Conservation (phyloP, 2,797 vertebrate genomes). For the Furcifer pardalis region DNA sequence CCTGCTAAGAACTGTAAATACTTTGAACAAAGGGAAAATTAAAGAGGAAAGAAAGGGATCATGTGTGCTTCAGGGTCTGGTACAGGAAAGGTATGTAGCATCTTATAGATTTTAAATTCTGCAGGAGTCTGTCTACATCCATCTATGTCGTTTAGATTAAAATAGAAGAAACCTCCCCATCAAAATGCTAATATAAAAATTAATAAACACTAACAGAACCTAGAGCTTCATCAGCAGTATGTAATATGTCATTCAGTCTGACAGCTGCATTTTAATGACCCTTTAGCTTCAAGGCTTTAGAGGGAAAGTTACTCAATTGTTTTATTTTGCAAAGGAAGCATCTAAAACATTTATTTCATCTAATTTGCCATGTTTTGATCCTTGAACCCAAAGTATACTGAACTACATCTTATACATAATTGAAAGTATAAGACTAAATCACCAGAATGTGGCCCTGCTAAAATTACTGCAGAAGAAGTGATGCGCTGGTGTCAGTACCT, state of each 20-base stretch:
- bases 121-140: slow-evolving; percentile 37
- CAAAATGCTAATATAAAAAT: slow-evolving; percentile 31
- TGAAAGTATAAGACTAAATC: background rate
- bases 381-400: slow-evolving; percentile 9
- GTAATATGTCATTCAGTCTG: slow-evolving; percentile 41
- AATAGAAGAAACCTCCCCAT: slow-evolving; percentile 36
- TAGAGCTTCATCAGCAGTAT: slow-evolving; percentile 50
- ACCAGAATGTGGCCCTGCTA: background rate
- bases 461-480: background rate
- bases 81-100: slow-evolving; percentile 40
- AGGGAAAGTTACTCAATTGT: slow-evolving; percentile 46
- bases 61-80: background rate
- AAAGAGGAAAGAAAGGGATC: background rate
- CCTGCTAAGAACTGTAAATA: background rate
- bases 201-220: slow-evolving; percentile 51
- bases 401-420: too few species aligned
- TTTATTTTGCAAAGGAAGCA: background rate
- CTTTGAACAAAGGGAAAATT: background rate
- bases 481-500: background rate
- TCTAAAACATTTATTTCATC: background rate
- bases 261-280: slow-evolving; percentile 57
- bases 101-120: slow-evolving; percentile 49
- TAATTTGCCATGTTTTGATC: slow-evolving; percentile 26
- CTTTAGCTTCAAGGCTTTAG: slow-evolving; percentile 36
- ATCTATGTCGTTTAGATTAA: too few species aligned